Percentiles rank a stretch among this genome's conserved stretches.
phyloP scores from a whole-genome alignment of 2,888 invertebrate genomes.

The Nomada ruficornis region DNA sequence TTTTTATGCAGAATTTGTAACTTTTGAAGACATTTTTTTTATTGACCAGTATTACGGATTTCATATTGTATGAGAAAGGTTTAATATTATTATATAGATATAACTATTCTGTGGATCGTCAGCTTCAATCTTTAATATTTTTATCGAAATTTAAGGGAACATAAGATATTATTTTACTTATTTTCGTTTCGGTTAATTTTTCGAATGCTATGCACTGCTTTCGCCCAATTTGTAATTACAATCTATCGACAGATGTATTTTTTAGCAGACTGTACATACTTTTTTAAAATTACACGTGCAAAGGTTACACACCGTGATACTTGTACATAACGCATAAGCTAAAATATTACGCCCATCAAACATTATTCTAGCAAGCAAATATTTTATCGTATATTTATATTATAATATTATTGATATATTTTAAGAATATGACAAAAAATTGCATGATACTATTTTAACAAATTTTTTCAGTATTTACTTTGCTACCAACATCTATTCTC shows the following conservation, averaged over 20 bases:
- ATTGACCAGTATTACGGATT: background rate
- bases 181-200: too few relatives aligned
- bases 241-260: background rate
- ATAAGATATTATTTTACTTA: background rate
- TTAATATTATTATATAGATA: background rate
- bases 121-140: background rate
- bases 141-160: background rate
- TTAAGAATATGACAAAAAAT: too few relatives aligned
- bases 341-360: background rate
- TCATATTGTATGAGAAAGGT: background rate
- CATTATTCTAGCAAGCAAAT: background rate
- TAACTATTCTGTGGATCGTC: background rate
- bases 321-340: background rate
- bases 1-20: too few relatives aligned
- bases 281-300: background rate
- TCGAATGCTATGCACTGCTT: background rate
- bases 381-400: too few relatives aligned
- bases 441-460: too few relatives aligned
- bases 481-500: too few relatives aligned
- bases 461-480: too few relatives aligned
- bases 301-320: background rate
- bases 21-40: too few relatives aligned
- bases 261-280: background rate
- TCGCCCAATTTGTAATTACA: background rate
- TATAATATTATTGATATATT: too few relatives aligned